Evolutionary conservation across 2,797 vertebrate genomes (phyloP).

Genomic region (Microctenopoma stevenorrisi): DNA sequence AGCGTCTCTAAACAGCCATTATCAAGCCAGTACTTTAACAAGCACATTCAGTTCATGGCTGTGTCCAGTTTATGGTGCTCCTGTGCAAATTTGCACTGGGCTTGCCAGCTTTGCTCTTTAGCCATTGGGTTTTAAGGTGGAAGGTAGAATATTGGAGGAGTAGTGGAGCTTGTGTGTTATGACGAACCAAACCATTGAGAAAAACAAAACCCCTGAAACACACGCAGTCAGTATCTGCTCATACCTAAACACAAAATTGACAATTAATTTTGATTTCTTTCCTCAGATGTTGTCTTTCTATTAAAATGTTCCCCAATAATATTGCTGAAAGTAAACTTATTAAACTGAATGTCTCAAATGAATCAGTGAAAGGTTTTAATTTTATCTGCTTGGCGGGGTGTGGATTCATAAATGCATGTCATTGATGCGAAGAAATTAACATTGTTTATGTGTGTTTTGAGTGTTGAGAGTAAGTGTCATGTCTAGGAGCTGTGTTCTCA

Average conservation of each 20-base stretch:
- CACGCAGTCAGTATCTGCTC: constrained; percentile 24
- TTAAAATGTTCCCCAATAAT: constrained; percentile 15
- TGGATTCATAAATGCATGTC: constrained; percentile 69
- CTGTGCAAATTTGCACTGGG: constrained; percentile 18
- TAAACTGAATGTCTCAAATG: constrained; percentile 81
- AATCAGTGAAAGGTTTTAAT: constrained; percentile 76
- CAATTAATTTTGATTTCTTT: constrained; percentile 56
- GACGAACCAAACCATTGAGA: constrained; percentile 15
- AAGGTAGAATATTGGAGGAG: constrained; percentile 2
- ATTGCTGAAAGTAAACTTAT: constrained; percentile 73
- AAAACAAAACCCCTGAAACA: constrained; percentile 2
- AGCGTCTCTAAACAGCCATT: no score
- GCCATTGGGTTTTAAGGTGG: constrained; percentile 14
- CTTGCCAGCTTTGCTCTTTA: not conserved
- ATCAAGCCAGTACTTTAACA: no score
- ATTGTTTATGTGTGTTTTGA: constrained; percentile 63
- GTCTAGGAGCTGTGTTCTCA: constrained; percentile 69
- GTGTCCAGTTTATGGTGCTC: not conserved
- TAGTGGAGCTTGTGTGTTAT: not conserved
- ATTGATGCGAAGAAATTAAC: constrained; percentile 70
- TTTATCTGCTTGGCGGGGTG: constrained; percentile 69
- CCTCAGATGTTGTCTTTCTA: constrained; percentile 6
- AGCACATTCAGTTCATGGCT: no score
- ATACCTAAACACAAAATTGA: constrained; percentile 57
- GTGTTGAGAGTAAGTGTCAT: constrained; percentile 53